Percentiles rank a stretch among this genome's conserved stretches.
phyloP scores from a whole-genome alignment of 2,113 vertebrate genomes.

The Dinomys branickii region DNA sequence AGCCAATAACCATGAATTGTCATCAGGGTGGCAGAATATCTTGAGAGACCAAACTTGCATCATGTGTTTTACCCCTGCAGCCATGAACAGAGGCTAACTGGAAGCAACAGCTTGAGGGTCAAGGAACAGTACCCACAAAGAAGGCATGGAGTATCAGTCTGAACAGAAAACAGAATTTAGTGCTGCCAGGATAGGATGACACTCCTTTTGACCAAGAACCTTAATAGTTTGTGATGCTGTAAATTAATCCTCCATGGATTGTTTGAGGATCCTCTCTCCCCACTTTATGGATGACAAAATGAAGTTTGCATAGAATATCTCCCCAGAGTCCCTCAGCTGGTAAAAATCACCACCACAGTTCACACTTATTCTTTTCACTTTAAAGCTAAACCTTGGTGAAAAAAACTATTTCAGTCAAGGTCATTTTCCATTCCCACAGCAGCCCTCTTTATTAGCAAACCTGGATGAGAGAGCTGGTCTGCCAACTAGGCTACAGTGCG shows the following conservation, averaged over 20 bases:
- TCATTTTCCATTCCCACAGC: background rate
- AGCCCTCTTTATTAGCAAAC: background rate
- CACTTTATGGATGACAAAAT: background rate
- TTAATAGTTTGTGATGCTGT: background rate
- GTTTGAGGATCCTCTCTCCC: background rate
- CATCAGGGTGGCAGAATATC: background rate
- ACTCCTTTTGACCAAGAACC: background rate
- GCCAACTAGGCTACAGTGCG: fast-evolving
- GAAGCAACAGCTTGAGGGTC: background rate
- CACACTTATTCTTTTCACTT: background rate
- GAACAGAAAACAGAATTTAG: background rate
- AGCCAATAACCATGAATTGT: background rate
- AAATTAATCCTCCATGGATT: background rate
- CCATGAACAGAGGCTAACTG: background rate
- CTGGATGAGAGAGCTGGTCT: background rate
- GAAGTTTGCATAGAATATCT: conserved; percentile 19
- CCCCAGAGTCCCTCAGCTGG: background rate
- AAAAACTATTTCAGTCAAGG: background rate
- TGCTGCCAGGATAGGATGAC: background rate
- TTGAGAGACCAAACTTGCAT: background rate
- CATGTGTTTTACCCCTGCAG: background rate
- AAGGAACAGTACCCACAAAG: background rate
- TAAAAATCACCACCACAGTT: background rate
- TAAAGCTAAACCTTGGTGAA: background rate
- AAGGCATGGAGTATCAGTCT: background rate